A percentile compares a stretch with the other conserved stretches of the same genome.
Conservation (phyloP, 2,888 invertebrate species). For the Volucella inflata region DNA sequence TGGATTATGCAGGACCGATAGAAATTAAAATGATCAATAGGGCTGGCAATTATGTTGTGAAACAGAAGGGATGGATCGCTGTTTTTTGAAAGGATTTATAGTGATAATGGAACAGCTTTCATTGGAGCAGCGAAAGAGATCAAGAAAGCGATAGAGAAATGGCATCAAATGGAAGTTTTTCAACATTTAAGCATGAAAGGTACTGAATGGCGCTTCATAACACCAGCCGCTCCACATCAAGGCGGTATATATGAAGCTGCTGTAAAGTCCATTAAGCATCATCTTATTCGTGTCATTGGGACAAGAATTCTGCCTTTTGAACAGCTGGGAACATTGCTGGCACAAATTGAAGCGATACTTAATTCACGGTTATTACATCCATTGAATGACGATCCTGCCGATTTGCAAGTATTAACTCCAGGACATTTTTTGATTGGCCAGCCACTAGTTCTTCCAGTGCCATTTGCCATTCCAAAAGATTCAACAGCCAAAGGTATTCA, state of each 20-base stretch:
- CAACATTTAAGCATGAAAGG: slow-evolving; percentile 5
- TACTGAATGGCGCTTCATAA: too few relatives aligned
- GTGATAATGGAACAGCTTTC: slow-evolving; percentile 78
- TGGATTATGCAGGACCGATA: slow-evolving; percentile 8
- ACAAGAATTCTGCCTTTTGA: slow-evolving; percentile 14
- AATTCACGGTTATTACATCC: not conserved
- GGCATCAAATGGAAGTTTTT: slow-evolving; percentile 10
- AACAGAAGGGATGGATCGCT: slow-evolving; percentile 15
- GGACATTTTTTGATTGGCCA: slow-evolving; percentile 8
- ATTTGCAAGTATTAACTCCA: not conserved
- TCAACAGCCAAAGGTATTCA: not conserved
- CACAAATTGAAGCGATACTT: slow-evolving; percentile 4
- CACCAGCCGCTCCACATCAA: slow-evolving; percentile 55
- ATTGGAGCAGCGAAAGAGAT: slow-evolving; percentile 76
- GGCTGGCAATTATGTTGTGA: slow-evolving; percentile 12
- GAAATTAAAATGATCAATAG: not conserved
- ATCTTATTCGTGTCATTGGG: not conserved
- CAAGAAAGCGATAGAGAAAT: not conserved
- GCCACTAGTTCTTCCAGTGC: slow-evolving; percentile 34
- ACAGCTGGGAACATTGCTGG: slow-evolving; percentile 19
- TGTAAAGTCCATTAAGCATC: slow-evolving; percentile 48
- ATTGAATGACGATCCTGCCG: slow-evolving; percentile 7
- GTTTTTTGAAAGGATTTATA: slow-evolving; percentile 74
- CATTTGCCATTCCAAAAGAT: not conserved
- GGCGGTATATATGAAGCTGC: slow-evolving; percentile 64